These are phyloP conservation scores for Synergus japonicus DNA, from an alignment of 2,888 invertebrate genomes.

Conservation along the genomic window DNA sequence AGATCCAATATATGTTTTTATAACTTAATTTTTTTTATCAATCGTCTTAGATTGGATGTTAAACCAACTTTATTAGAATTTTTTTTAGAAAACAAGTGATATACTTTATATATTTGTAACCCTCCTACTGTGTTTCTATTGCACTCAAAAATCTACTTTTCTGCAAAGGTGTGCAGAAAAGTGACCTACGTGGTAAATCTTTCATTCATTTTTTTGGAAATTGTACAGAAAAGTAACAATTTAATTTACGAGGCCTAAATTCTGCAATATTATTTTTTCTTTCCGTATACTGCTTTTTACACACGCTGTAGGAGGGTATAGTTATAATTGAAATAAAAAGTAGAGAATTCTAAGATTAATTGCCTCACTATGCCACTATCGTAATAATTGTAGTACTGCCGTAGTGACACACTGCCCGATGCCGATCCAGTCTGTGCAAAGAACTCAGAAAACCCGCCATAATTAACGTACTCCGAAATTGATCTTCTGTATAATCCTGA, in stretches of 20 bases:
- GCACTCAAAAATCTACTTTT: not conserved
- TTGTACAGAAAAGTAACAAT: not conserved
- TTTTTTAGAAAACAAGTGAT: not conserved
- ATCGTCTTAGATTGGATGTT: not conserved
- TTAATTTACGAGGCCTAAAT: not conserved
- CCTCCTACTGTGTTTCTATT: not conserved
- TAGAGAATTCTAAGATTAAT: slow-evolving; percentile 70
- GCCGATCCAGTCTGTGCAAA: slow-evolving; percentile 71
- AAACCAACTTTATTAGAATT: not conserved
- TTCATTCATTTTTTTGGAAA: not conserved
- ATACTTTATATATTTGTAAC: not conserved
- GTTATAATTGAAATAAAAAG: not conserved
- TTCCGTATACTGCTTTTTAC: slow-evolving; percentile 5
- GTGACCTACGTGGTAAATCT: too few species aligned
- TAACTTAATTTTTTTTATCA: too few species aligned
- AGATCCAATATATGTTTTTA: too few species aligned
- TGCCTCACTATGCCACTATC: slow-evolving; percentile 75
- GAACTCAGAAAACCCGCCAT: slow-evolving; percentile 50
- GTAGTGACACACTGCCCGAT: slow-evolving; percentile 75
- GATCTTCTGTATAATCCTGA: not conserved
- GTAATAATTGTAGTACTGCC: slow-evolving; percentile 70
- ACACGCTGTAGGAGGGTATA: slow-evolving; percentile 17
- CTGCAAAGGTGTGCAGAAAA: not conserved
- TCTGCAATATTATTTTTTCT: not conserved
- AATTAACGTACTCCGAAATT: slow-evolving; percentile 10